Conservation (phyloP, 1,140 invertebrate species). For the Ostrea edulis region DNA sequence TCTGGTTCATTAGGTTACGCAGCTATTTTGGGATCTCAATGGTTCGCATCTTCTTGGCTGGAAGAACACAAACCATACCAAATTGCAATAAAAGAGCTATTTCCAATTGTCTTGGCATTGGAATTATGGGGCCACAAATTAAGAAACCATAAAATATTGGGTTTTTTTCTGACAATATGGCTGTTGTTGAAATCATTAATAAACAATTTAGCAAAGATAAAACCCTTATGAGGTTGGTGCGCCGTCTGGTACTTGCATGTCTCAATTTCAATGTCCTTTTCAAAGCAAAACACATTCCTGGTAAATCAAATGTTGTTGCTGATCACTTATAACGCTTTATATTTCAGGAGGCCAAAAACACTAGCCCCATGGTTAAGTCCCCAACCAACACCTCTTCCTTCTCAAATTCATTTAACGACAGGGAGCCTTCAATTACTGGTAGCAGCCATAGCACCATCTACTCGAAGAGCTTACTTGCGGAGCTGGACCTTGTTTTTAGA, state of each 20-base stretch:
- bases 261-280: too few species aligned
- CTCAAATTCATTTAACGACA: slow-evolving; percentile 6
- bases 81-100: slow-evolving; percentile 48
- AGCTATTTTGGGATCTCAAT: slow-evolving; percentile 44
- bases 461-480: background rate
- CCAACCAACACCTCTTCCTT: background rate
- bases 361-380: slow-evolving; percentile 47
- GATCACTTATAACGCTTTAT: slow-evolving; percentile 57
- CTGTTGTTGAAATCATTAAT: slow-evolving; percentile 55
- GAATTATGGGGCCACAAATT: slow-evolving; percentile 53
- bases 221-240: slow-evolving; percentile 57
- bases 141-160: slow-evolving; percentile 52
- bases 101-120: slow-evolving; percentile 53
- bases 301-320: slow-evolving; percentile 48
- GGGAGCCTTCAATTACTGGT: background rate
- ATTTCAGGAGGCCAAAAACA: slow-evolving; percentile 48
- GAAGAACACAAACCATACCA: slow-evolving; percentile 24
- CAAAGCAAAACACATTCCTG: slow-evolving; percentile 54
- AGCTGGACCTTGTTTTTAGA: slow-evolving; percentile 21
- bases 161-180: slow-evolving; percentile 63
- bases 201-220: too few species aligned
- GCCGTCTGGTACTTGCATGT: slow-evolving; percentile 45
- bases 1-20: slow-evolving; percentile 40
- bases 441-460: background rate
- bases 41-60: slow-evolving; percentile 43